A percentile compares a stretch with the other conserved stretches of the same genome.
Evolutionary conservation across 2,888 invertebrate genomes (phyloP).

Genomic region (Sisyra nigra): DNA sequence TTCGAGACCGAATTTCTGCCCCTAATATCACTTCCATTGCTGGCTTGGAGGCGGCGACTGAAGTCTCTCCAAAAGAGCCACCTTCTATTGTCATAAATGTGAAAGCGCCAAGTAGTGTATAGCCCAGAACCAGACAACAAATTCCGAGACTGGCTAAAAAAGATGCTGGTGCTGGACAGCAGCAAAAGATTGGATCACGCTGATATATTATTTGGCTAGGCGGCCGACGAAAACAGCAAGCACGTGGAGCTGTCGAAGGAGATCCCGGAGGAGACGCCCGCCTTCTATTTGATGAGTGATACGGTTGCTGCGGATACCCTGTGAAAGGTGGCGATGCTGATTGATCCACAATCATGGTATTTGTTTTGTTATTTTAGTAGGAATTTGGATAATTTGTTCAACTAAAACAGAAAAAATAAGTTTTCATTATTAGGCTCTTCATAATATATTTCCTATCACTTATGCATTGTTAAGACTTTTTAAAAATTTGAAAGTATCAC

Average conservation of each 20-base stretch:
- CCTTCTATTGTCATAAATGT: conserved; percentile 78
- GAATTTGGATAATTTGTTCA: too few species aligned
- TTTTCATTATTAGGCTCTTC: too few species aligned
- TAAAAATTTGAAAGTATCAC: too few species aligned
- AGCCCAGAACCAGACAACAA: conserved; percentile 72
- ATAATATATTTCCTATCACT: too few species aligned
- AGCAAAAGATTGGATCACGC: conserved; percentile 28
- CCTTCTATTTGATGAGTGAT: conserved; percentile 14
- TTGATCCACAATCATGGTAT: conserved; percentile 4
- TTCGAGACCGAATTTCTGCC: conserved; percentile 45
- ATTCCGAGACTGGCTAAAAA: conserved; percentile 68
- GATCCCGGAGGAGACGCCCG: conserved; percentile 25
- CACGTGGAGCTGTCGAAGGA: conserved; percentile 16
- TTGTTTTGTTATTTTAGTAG: too few species aligned
- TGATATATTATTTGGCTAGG: conserved; percentile 14
- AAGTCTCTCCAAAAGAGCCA: conserved; percentile 26
- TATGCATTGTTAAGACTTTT: too few species aligned
- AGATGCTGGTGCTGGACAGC: conserved; percentile 36
- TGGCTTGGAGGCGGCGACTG: conserved; percentile 46
- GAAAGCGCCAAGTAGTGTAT: conserved; percentile 83
- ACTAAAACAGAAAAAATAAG: too few species aligned
- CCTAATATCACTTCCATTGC: conserved; percentile 34
- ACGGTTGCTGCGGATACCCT: conserved; percentile 21
- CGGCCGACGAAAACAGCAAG: conserved; percentile 12
- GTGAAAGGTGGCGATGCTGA: conserved; percentile 21